A percentile compares a stretch with the other conserved stretches of the same genome.
These are phyloP conservation scores for Macropus fuliginosus DNA, from an alignment of 2,797 vertebrate species.

Conservation along the genomic window DNA sequence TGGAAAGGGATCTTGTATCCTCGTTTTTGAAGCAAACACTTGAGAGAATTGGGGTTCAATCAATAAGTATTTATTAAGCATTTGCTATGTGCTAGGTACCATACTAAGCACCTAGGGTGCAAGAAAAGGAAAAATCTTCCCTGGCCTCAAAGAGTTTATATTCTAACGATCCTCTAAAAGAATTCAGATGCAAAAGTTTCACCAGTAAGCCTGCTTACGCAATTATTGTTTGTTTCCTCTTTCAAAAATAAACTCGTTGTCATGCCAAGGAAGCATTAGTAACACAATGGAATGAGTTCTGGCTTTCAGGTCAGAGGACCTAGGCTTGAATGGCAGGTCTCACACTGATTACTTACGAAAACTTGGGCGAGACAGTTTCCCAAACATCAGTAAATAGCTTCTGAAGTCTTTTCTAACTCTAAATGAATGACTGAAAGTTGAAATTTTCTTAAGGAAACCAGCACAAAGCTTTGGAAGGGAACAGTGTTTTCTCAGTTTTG, in stretches of 20 bases:
- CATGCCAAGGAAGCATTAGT: neutral
- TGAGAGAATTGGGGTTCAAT: neutral
- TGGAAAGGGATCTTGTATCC: neutral
- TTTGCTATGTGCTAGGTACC: neutral
- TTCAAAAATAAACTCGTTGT: neutral
- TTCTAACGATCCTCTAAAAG: neutral
- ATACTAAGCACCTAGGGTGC: neutral
- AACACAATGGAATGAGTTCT: neutral
- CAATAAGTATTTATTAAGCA: neutral
- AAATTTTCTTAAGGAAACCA: neutral
- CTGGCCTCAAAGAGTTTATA: neutral
- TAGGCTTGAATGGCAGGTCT: neutral
- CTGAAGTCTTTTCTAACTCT: neutral
- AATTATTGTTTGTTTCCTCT: neutral
- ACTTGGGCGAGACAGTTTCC: neutral
- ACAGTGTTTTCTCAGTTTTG: neutral
- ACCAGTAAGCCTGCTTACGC: neutral
- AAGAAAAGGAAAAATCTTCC: neutral
- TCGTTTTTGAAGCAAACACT: neutral
- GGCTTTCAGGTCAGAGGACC: neutral
- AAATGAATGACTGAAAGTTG: neutral
- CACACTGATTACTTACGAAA: neutral
- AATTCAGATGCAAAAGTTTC: neutral
- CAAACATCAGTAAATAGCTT: neutral
- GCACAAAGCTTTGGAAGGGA: neutral